phyloP scores from a whole-genome alignment of 1,140 invertebrate species.

The Nasonia longicornis region DNA sequence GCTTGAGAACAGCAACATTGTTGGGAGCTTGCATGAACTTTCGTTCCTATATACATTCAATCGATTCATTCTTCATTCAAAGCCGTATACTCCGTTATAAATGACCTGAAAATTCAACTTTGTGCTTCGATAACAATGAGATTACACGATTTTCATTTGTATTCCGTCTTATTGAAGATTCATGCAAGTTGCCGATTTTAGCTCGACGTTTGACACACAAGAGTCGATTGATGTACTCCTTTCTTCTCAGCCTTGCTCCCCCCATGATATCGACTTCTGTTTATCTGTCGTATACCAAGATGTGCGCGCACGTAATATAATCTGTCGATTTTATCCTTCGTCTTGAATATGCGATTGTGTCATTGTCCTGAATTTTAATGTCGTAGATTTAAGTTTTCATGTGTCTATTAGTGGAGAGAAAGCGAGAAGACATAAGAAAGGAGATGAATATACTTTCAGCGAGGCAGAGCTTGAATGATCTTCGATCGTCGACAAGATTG shows the following conservation, averaged over 20 bases:
- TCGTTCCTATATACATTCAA: not conserved
- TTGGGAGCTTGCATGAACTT: not conserved
- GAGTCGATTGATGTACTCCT: not conserved
- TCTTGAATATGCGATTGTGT: constrained; percentile 16
- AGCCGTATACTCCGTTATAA: not conserved
- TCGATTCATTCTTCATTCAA: not conserved
- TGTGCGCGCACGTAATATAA: not conserved
- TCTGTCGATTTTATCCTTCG: constrained; percentile 5
- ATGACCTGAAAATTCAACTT: not conserved
- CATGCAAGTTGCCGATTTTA: not conserved
- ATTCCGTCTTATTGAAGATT: not conserved
- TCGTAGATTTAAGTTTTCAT: constrained; percentile 34
- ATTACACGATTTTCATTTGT: not conserved
- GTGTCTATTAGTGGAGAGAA: not conserved
- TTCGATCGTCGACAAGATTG: constrained; percentile 31
- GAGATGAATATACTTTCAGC: constrained; percentile 38
- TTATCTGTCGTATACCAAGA: not conserved
- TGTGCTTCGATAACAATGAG: not conserved
- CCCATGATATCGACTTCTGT: not conserved
- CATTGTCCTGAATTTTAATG: constrained; percentile 32
- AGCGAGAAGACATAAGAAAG: not conserved
- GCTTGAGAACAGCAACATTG: not conserved
- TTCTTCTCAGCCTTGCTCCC: constrained; percentile 16
- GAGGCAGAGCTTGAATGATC: constrained; percentile 38
- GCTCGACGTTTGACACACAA: not conserved